Evolutionary conservation across 64 coral and sea anemone genomes (phyloP).

Genomic region (Montipora efflorescens): DNA sequence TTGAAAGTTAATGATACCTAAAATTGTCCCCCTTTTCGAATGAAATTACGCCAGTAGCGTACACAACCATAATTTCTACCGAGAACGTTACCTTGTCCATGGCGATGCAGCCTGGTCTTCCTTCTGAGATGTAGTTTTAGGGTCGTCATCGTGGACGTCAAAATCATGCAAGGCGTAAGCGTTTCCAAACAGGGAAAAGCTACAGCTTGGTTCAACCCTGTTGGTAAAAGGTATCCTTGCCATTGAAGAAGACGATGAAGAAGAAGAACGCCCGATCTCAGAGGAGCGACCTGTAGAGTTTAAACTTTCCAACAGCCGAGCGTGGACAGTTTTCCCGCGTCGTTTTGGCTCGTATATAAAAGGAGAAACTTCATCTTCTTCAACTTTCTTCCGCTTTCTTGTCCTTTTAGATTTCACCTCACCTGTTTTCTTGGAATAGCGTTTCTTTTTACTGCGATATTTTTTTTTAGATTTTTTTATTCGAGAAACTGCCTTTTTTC

Average conservation of each 20-base stretch:
- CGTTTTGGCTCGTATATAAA: constrained; percentile 37
- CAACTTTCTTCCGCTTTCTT: constrained; percentile 16
- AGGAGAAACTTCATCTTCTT: constrained; percentile 24
- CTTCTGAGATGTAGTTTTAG: neutral
- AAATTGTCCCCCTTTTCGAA: too few species aligned
- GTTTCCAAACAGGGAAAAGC: constrained; percentile 84
- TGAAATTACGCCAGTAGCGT: neutral
- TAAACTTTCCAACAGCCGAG: constrained; percentile 63
- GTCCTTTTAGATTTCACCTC: neutral
- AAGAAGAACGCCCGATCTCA: constrained; percentile 41
- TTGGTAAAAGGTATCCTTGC: constrained; percentile 75
- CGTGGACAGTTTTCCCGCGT: constrained; percentile 67
- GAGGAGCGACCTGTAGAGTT: constrained; percentile 41
- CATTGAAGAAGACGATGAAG: constrained; percentile 20
- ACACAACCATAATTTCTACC: neutral
- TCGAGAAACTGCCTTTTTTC: constrained; percentile 1
- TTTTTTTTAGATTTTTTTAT: too few species aligned
- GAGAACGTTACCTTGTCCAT: constrained; percentile 42
- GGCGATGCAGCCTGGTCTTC: neutral
- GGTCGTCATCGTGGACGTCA: neutral
- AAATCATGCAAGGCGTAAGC: constrained; percentile 63
- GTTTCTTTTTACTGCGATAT: neutral
- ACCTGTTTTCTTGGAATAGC: neutral
- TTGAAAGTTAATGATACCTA: neutral
- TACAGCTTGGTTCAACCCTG: constrained; percentile 64